Base-by-base conservation (phyloP, 2,888 invertebrate species). In the Cotesia congregata region DNA sequence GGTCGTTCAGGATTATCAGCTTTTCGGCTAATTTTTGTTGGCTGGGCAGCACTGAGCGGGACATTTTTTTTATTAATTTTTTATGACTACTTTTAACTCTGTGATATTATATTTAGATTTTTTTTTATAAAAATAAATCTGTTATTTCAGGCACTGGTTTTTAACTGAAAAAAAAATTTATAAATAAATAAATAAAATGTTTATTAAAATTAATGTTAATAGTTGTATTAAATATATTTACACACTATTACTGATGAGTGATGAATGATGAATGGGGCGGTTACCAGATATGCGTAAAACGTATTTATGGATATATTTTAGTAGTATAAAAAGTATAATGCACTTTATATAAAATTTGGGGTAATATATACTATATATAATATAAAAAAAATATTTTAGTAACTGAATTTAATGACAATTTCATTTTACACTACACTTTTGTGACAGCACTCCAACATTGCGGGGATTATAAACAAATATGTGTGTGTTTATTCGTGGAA, bases 21-120 rank as follows among this genome's bases (percentile, higher is more conserved):
- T 98, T 99, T 90, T 99, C 99, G 83, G 99, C 98, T 90, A 99
- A 93, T 92, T 99, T 99, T 85, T 98, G 97, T 91, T 98, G 98
- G 87, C 94, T 94, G 83, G 96, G 94, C 86, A 94, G 93, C 83
- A 95, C 91, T 81, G 94, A 92, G 85, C 95, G 92, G 82, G 95
- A 93, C 93, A 95, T 93, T 20, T 12, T 50, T 30, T 30, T 30
- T 30, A 30, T 30, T 30, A 30, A 30, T 30, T 30, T 30, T 30
- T 30, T 30, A 3, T 30, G 30, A 30, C 3, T 30, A 30, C 3
- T 30, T 30, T 30, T 30, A 30, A 30, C 30, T 3, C 3, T 30
- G 30, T 30, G 30, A 30, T 30, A 3, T 30, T 30, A 30, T 30
- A 30, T 30, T 30, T 30, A 30, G 2, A 30, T 3, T 30, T 30